Evolutionary conservation across 2,797 vertebrate species (phyloP), one percentile per base, ranked within the genome.

Genomic region (Austrolebias charrua): DNA sequence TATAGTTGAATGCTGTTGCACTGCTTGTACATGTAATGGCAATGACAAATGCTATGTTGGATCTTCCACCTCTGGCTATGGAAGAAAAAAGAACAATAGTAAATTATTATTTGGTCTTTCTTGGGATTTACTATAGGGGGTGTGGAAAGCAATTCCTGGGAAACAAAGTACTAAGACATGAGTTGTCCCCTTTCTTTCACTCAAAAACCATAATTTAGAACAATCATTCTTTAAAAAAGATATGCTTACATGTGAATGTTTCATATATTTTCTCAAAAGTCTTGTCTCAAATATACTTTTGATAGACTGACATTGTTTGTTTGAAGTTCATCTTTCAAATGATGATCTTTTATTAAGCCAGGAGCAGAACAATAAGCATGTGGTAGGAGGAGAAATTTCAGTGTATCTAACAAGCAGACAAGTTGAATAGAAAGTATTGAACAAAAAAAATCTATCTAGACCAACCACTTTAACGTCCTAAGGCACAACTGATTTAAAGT

Each of bases 151-250:
- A 11, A 10, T 61, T 44, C 33, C 24, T 2, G 19, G n/a, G 67
- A 42, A 73, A 57, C 24, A 14, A 14, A 15, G 14, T 7, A 16
- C 24, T 40, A 20, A 12, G 55, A 46, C 45, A 12, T 12, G 12
- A 2, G 28, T 9, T 16, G 33, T 46, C 19, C 4, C 38, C 40
- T 53, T 69, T 66, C 54, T 60, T 43, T 62, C 1, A 0, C 28
- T 71, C 24, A 51, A 78, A 71, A 61, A 1, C 61, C 73, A 67
- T 73, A 61, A 79, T 86, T 86, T 62, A 75, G 78, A 80, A 47
- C 73, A 18, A 24, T 29, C 2, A 55, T 60, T 64, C 79, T 62
- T 49, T 31, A 60, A 70, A 78, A 66, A 29, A 14, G 18, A 55
- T 44, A 66, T 55, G 60, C 71, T 63, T 45, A 20, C 58, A 45